Base-by-base conservation (phyloP, 2,797 vertebrate genomes). In the Scleropages formosus region DNA sequence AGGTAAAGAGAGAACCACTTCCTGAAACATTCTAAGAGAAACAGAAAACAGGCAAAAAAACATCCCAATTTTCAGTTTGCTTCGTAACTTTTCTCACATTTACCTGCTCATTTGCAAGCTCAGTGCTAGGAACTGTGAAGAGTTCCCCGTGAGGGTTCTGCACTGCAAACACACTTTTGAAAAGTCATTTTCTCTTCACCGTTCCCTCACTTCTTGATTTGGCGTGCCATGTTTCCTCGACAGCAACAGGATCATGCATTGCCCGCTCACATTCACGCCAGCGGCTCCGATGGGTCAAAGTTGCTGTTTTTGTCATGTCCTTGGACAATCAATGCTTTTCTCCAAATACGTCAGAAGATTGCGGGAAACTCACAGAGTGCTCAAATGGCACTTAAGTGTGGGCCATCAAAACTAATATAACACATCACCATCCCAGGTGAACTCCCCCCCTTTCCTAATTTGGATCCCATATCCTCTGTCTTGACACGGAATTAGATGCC, bases 351-450 rank as follows among this genome's bases (percentile, higher is more conserved):
- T 4, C 10, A 44, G 15, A 46, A n/a, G 27, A 53, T 44, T 68
- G 11, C 44, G 8, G 20, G 59, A 63, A 69, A 27, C 56, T 65
- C 77, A 39, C 26, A 26, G 39, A 64, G 56, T 75, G 26, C 18
- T 67, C 58, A 75, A 59, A 71, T 64, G 72, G 66, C 65, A 46
- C 77, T 53, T 71, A 69, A 63, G 72, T 78, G 77, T 63, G 47
- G 71, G 64, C 59, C 63, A 75, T 71, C 51, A 63, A 75, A 77
- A 71, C 72, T 68, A 78, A 78, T 67, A 78, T 78, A 68, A 75
- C 77, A 78, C 59, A 24, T 75, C 66, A 10, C 16, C 12, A 77
- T 58, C 77, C 73, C 77, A 56, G 58, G 72, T 75, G 72, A 75
- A 53, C 63, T 24, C 56, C 73, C 31, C 31, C n/a, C n/a, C n/a